phyloP scores from a whole-genome alignment of 1,140 invertebrate genomes.

The Drosophila punjabiensis region DNA sequence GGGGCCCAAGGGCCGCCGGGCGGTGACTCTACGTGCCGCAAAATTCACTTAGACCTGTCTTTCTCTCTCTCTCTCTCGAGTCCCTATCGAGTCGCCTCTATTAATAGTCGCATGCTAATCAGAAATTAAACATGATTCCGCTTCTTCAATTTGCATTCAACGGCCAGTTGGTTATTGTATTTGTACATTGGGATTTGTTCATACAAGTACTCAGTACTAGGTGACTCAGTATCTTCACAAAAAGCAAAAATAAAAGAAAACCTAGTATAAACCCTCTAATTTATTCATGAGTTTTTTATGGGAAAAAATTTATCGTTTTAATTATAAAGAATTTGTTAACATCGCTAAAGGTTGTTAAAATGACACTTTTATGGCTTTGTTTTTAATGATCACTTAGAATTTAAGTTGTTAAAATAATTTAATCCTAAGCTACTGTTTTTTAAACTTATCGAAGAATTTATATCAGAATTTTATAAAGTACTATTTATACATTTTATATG shows the following conservation, averaged over 20 bases:
- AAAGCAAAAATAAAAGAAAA: neutral
- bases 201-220: neutral
- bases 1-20: slow-evolving; percentile 11
- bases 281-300: slow-evolving; percentile 11
- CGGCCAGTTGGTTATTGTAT: neutral
- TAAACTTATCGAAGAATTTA: neutral
- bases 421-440: neutral
- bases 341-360: neutral
- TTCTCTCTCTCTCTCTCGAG: neutral
- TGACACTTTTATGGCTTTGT: neutral
- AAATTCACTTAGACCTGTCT: slow-evolving; percentile 48
- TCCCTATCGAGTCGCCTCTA: slow-evolving; percentile 17
- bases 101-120: slow-evolving; percentile 58
- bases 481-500: neutral
- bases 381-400: slow-evolving; percentile 2
- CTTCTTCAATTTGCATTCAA: slow-evolving; percentile 27
- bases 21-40: slow-evolving; percentile 43
- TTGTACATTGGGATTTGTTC: slow-evolving; percentile 1
- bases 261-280: neutral
- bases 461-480: neutral
- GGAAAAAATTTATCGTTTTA: neutral
- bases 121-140: slow-evolving; percentile 44
- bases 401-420: neutral
- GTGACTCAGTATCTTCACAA: neutral
- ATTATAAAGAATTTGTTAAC: slow-evolving; percentile 5